Conservation (phyloP, 2,113 vertebrate species). For the Coracopsis vasa region DNA sequence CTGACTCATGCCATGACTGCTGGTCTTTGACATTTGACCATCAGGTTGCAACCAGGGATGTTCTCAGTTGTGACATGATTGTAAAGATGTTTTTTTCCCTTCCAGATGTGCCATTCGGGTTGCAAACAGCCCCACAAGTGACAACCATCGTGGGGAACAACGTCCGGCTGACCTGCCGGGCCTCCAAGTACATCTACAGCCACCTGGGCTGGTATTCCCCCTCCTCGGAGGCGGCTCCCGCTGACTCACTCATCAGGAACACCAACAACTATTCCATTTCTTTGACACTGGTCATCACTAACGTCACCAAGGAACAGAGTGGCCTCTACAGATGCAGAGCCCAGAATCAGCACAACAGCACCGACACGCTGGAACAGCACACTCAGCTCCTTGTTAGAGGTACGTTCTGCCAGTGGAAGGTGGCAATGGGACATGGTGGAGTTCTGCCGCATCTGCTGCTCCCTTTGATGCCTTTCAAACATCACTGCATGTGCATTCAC, state of each 20-base stretch:
- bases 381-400: slow-evolving; percentile 76
- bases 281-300: slow-evolving; percentile 72
- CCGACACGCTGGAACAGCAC: slow-evolving; percentile 43
- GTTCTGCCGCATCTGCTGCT: neutral
- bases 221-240: slow-evolving; percentile 41
- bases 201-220: slow-evolving; percentile 79
- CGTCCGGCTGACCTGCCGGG: slow-evolving; percentile 77
- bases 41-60: neutral
- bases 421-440: fast-evolving
- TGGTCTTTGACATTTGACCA: neutral
- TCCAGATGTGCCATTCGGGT: slow-evolving; percentile 72
- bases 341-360: slow-evolving; percentile 63
- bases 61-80: neutral
- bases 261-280: slow-evolving; percentile 75
- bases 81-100: neutral
- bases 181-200: slow-evolving; percentile 82
- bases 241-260: neutral
- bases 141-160: slow-evolving; percentile 75
- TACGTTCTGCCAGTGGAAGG: neutral
- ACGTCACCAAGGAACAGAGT: slow-evolving; percentile 72
- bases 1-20: fast-evolving
- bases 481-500: neutral
- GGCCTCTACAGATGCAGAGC: slow-evolving; percentile 80
- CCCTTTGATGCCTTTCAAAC: neutral
- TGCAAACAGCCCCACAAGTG: slow-evolving; percentile 67